These are phyloP conservation scores for Lepilemur ruficaudatus DNA, from an alignment of 2,797 vertebrate species.

Conservation along the genomic window DNA sequence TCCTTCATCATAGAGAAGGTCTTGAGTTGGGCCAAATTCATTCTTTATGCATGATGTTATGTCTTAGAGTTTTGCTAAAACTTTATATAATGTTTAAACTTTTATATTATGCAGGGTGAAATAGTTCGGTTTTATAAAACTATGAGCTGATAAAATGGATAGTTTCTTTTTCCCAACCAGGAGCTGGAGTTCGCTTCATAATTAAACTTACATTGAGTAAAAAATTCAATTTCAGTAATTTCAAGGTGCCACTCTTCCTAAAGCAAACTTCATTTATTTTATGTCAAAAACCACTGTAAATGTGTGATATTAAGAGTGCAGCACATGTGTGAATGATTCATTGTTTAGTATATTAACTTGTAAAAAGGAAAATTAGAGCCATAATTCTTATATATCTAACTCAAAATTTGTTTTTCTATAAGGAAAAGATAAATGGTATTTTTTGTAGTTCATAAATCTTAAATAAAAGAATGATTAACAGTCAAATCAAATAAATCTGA, in stretches of 20 bases:
- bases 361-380: conserved; percentile 58
- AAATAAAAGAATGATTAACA: conserved; percentile 13
- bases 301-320: background rate
- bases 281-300: conserved; percentile 44
- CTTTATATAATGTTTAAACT: background rate
- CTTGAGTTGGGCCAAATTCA: background rate
- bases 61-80: conserved; percentile 28
- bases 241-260: conserved; percentile 47
- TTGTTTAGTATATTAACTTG: conserved; percentile 49
- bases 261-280: conserved; percentile 72
- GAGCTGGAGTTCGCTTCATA: conserved; percentile 32
- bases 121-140: conserved; percentile 24
- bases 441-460: conserved; percentile 32
- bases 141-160: background rate
- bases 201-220: conserved; percentile 50
- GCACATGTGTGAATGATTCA: conserved; percentile 51
- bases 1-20: background rate
- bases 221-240: conserved; percentile 67
- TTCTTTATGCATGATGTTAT: background rate
- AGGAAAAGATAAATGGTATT: background rate
- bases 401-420: conserved; percentile 40
- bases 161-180: conserved; percentile 56
- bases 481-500: background rate
- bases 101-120: background rate
- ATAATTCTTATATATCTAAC: conserved; percentile 62